A percentile compares a stretch with the other conserved stretches of the same genome.
These are phyloP conservation scores for Rhinopomastus cyanomelas DNA, from an alignment of 2,113 vertebrate species.

Conservation along the genomic window DNA sequence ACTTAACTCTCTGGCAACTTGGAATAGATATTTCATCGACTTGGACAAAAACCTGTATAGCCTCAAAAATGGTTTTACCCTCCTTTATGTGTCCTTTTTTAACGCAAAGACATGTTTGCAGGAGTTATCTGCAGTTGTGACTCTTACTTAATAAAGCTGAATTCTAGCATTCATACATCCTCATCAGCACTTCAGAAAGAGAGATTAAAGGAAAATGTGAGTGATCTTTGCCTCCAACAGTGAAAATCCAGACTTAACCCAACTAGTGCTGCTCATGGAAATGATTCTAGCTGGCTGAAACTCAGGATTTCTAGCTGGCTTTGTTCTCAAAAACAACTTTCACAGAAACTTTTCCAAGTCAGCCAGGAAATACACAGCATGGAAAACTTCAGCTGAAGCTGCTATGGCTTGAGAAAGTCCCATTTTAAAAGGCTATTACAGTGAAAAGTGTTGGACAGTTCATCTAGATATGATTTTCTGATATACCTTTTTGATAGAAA, in stretches of 20 bases:
- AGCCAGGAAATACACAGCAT: background rate
- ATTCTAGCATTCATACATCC: slow-evolving; percentile 34
- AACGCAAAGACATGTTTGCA: background rate
- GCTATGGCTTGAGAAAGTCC: background rate
- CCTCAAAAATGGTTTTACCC: slow-evolving; percentile 1
- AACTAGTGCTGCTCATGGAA: background rate
- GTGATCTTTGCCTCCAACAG: slow-evolving; percentile 31
- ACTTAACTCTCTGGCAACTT: background rate
- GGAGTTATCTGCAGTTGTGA: slow-evolving; percentile 29
- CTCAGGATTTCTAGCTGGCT: slow-evolving; percentile 17
- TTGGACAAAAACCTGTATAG: background rate
- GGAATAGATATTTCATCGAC: background rate
- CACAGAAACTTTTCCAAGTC: background rate
- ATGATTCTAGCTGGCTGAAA: background rate
- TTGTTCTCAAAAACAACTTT: slow-evolving; percentile 56
- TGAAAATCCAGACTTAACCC: slow-evolving; percentile 36
- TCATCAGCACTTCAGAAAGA: slow-evolving; percentile 35
- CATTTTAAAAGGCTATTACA: background rate
- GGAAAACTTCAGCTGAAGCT: background rate
- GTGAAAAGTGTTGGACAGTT: background rate
- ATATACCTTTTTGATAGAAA: background rate
- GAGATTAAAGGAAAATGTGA: slow-evolving; percentile 35
- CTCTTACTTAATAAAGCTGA: slow-evolving; percentile 54
- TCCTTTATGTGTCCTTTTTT: background rate
- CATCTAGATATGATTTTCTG: background rate